Base-by-base conservation (phyloP, 2,888 invertebrate species). In the Xestia xanthographa region DNA sequence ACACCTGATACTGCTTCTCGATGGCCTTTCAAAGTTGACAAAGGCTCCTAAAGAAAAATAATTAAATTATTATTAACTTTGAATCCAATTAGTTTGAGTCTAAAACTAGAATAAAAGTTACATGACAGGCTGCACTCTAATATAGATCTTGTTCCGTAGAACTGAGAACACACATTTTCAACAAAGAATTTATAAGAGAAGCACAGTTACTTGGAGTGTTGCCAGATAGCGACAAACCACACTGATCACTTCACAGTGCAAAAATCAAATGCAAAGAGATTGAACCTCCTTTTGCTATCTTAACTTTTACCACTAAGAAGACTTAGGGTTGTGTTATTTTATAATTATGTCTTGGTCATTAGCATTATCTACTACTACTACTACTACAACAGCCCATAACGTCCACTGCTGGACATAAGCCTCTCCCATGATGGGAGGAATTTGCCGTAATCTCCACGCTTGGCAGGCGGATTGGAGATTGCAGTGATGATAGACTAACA, bases 21-120 rank as follows among this genome's bases (percentile, higher is more conserved):
- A 92, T 99, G 99, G 0, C 99, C 99, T 93, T 98, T 98, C 82
- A 99, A 94, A 3, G 99, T 99, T 91, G 98, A 97, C 85, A 98
- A 93, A 0, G 99, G 99, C 41, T 98, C 97, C 98, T 98, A 90
- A 0, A 92, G 89, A 60, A 78, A 22, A 38, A 72, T 63, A 72
- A 75, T 63, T 34, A 6, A 26, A 75, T 53, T 22, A 0, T 41
- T n/a, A 70, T 73, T 34, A 14, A 50, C 9, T n/a, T 14, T 5
- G 5, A n/a, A 60, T 12, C 11, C 14, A 50, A 41, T 17, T 12
- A 41, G 4, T 29, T 14, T 22, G 14, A 34, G 53, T 11, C 8
- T 12, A 5, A 29, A 34, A 60, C 22, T 29, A 20, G 2, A 12
- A 22, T 12, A 3, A 34, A 17, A 43, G 4, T 14, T 43, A 29